These are phyloP conservation scores for Pangasianodon gigas DNA, from an alignment of 2,113 vertebrate genomes.

Conservation along the genomic window DNA sequence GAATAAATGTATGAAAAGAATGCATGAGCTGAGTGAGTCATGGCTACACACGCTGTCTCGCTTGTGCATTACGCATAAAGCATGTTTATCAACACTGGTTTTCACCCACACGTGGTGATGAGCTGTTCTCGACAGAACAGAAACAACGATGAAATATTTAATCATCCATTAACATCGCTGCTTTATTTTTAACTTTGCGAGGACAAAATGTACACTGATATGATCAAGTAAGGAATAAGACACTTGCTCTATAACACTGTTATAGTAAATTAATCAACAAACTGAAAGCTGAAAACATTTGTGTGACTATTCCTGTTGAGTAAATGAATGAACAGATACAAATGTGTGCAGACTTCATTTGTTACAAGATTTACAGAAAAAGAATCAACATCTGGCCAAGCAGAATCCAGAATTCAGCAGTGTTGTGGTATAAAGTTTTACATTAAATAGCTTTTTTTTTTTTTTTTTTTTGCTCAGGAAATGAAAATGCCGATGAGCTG, in stretches of 20 bases:
- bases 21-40: not conserved
- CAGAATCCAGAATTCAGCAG: not conserved
- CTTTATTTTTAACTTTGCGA: not conserved
- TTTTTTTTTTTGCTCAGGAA: not conserved
- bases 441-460: not conserved
- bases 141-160: not conserved
- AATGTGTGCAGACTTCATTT: not conserved
- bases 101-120: not conserved
- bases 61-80: not conserved
- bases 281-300: not conserved
- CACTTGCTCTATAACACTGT: not conserved
- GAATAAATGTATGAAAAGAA: not conserved
- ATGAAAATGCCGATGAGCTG: not conserved
- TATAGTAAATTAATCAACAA: not conserved
- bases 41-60: too few relatives aligned
- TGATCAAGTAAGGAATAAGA: not conserved
- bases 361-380: not conserved
- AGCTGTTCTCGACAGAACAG: not conserved
- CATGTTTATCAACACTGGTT: not conserved
- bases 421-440: not conserved
- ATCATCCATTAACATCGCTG: not conserved
- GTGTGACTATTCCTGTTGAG: not conserved
- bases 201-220: too few relatives aligned
- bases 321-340: not conserved
- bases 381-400: not conserved